Evolutionary conservation across 2,113 vertebrate genomes (phyloP), one percentile per base, ranked within the genome.

Genomic region (Phyllostomus discolor): DNA sequence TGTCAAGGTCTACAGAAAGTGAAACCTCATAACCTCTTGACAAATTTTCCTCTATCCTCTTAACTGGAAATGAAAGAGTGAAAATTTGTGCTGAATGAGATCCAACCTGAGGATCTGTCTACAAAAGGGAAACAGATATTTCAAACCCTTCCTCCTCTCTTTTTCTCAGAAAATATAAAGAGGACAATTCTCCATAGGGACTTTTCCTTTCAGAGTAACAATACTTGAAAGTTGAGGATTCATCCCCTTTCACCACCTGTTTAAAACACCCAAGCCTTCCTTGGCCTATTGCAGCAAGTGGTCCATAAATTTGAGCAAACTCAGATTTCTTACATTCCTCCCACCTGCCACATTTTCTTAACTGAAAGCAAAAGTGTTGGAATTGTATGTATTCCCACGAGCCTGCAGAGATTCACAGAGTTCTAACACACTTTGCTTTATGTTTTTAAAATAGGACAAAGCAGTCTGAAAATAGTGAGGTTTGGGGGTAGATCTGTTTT

Each of bases 391-490:
- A 1, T 97, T 97, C 96, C 92, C 82, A 4, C 69, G 90, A 96
- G 76, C 64, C 94, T 87, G 79, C 46, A 89, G 15, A n/a, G 95
- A 91, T 95, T 97, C 92, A 72, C 95, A 94, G 78, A 75, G 86
- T 97, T 96, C 96, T 88, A 96, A 89, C 24, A 96, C 66, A 94
- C 57, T 86, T 85, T 96, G 79, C 83, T 98, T 97, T 93, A 94
- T 14, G 17, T 98, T 98, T 98, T 97, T 93, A 81, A 98, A 97
- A 95, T 97, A 96, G 95, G 93, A 98, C 94, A 97, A 95, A 95
- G 70, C 70, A 89, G 69, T 19, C 97, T 97, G 95, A 96, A 98
- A 98, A 98, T 96, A 80, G 94, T 95, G 85, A 98, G 67, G 54
- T 50, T 98, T 98, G 84, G 92, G 97, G 96, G 70, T 89, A 97